Evolutionary conservation across 2,113 vertebrate species (phyloP), one percentile per base, ranked within the genome.

Genomic region (Bagarius yarrelli): DNA sequence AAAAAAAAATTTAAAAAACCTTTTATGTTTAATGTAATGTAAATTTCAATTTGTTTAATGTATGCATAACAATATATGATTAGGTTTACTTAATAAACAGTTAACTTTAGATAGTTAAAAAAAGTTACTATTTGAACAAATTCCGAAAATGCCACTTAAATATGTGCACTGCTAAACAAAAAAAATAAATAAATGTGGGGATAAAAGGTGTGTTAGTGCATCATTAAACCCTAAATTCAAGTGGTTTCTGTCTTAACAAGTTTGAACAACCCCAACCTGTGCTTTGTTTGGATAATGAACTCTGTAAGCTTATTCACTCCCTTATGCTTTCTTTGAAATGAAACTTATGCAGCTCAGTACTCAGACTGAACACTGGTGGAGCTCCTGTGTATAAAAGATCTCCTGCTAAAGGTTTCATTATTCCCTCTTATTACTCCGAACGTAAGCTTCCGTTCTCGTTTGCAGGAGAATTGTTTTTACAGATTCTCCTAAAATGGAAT

Each of bases 401-500:
- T n/a, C 1, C 3, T 8, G 6, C 25, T 59, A 64, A n/a, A 63
- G 34, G 25, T 21, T 63, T 40, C 40, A 47, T 60, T 64, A 14
- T 9, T 66, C 13, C 12, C 57, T 15, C 2, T 40, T 11, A 11
- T 50, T 57, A 23, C 52, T 69, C 61, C 34, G 3, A 18, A 57
- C n/a, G 80, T 67, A 81, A 76, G 61, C 27, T 59, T 1, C 11
- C 64, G 13, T 44, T 66, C 14, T 1, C 1, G 36, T 53, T 18
- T 44, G 40, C 15, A 25, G 11, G 14, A n/a, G n/a, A n/a, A 1
- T 30, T 76, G 0, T 30, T 73, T 70, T 57, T 4, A 75, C 56
- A 36, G 14, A 0, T 44, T 19, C 27, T 76, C 5, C 19, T 53
- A 70, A 81, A 61, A 84, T 84, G 81, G 13, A 56, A 47, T 27